Base-by-base conservation (phyloP, 2,113 vertebrate genomes). In the Trogon melanurus region DNA sequence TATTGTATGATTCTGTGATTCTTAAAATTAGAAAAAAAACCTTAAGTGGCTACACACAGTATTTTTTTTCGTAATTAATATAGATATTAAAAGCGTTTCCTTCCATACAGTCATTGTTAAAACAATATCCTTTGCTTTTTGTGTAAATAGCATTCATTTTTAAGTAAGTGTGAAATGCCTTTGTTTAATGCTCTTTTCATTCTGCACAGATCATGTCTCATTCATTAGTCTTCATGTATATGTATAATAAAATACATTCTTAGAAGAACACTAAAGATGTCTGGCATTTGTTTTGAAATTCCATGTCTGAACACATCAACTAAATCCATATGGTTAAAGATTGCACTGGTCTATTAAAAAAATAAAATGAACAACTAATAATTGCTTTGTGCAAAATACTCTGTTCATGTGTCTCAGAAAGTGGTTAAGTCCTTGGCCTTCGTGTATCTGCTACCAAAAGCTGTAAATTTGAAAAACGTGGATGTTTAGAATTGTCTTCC, bases 41-140 rank as follows among this genome's bases (percentile, higher is more conserved):
- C 4, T 10, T 18, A 73, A 65, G 30, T 66, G 22, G 11, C 25
- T 2, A 0, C 44, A 54, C 2, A 0, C 36, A 54, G 9, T 7
- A 27, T 50, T 57, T 27, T 88, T 83, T 83, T 90, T 36, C 2
- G 1, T 18, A 38, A 62, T 30, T 38, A 50, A 66, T 20, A 30
- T 1, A 11, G 56, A 73, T 93, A 50, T 38, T 10, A 71, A 66
- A 79, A 78, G 5, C 9, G 47, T 79, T 71, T 72, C 27, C 13
- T 74, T 44, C 48, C 38, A 34, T 60, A 26, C 8, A 32, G 36
- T 66, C 30, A 10, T 53, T 72, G 38, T 79, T 57, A 50, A 85
- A 88, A 83, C 26, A 65, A 13, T 50, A 36, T 34, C 16, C 4
- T 53, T 67, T 51, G 11, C n/a, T n/a, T 60, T 84, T 54, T 78